Evolutionary conservation across 2,888 invertebrate genomes (phyloP), one percentile per base, ranked within the genome.

Genomic region (Eupeodes latifasciatus): DNA sequence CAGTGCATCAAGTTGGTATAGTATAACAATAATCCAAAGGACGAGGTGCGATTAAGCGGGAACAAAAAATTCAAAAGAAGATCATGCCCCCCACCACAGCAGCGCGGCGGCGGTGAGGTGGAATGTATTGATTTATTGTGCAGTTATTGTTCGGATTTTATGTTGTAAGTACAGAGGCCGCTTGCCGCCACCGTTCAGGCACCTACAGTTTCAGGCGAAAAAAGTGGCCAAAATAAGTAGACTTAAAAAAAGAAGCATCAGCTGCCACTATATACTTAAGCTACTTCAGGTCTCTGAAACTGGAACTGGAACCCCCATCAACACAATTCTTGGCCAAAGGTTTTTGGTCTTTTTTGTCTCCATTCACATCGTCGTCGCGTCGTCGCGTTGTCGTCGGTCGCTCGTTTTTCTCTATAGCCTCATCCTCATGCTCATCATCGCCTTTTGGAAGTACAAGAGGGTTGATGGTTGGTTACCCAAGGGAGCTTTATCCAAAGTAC

Each of bases 81-180:
- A 87, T 84, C 87, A 72, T 83, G 83, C 66, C 76, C 87, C 66
- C 74, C 80, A 76, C 71, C 6, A 5, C 6, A 27, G 27, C 27
- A 72, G 19, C 19, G 19, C 6, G 2, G 27, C 27, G 76, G 19
- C 19, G 19, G 19, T 19, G 80, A 40, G 57, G 59, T 10, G 76
- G 76, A 83, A 80, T 59, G 74, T 85, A 88, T 88, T 88, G 88
- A 88, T 88, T 88, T 88, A 88, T 88, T 88, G 85, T 72, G 84
- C 78, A 78, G 85, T 85, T 85, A 88, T 88, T 88, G 88, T 88
- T 88, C 81, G 78, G 49, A 71, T 72, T 84, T 84, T 87, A 80
- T 87, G 83, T 55, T 78, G 77, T 71, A 66, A 72, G 77, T 78
- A 74, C 84, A 81, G 77, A 72, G 67, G 84, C 84, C 72, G 80